phyloP scores from a whole-genome alignment of 2,113 vertebrate species.

The Corythoichthys intestinalis region DNA sequence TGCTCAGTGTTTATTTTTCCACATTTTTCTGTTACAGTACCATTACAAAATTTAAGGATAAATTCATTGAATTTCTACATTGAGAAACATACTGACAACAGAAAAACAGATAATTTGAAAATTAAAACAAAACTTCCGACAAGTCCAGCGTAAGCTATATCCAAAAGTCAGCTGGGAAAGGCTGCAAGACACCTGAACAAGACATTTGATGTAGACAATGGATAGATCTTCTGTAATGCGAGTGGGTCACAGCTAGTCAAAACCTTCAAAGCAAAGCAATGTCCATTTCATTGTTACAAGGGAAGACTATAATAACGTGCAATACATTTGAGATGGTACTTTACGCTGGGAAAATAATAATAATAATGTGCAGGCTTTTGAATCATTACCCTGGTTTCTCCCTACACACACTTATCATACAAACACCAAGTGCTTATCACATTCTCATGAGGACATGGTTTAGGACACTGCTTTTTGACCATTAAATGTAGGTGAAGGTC shows the following conservation, averaged over 20 bases:
- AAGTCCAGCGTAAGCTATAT: no score
- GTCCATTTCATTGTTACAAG: neutral
- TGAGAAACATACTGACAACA: no score
- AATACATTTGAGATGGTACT: neutral
- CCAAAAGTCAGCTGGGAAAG: no score
- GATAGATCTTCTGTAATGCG: neutral
- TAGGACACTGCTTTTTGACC: constrained; percentile 13
- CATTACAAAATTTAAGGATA: no score
- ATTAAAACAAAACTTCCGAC: no score
- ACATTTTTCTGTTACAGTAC: no score
- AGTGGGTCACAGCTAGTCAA: constrained; percentile 5
- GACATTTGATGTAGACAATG: neutral
- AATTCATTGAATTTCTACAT: no score
- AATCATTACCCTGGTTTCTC: neutral
- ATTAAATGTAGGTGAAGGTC: constrained; percentile 44
- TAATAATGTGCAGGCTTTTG: neutral
- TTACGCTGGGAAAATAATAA: neutral
- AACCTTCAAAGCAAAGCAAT: constrained; percentile 5
- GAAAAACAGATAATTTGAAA: no score
- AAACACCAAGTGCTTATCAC: constrained; percentile 5
- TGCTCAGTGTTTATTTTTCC: no score
- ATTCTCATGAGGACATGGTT: constrained; percentile 26
- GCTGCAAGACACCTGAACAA: no score
- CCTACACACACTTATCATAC: neutral
- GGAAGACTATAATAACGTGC: neutral